Percentiles rank a stretch among this genome's conserved stretches.
phyloP scores from a whole-genome alignment of 2,888 invertebrate species.

The Prionchulus punctatus region DNA sequence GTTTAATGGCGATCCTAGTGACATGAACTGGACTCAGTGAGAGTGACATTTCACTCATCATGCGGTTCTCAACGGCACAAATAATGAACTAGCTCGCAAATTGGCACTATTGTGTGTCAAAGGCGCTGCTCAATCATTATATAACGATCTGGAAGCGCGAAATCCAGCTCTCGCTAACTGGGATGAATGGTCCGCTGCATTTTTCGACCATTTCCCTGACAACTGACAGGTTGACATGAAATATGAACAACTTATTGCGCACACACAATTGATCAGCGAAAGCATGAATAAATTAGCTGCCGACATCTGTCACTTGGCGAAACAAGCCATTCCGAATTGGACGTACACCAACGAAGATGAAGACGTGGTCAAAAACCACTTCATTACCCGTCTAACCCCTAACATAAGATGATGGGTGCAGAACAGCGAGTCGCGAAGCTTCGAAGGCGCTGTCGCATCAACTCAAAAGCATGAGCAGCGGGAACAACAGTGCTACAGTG shows the following conservation, averaged over 20 bases:
- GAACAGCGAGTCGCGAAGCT: not conserved
- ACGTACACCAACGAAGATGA: not conserved
- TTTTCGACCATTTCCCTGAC: not conserved
- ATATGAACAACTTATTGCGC: not conserved
- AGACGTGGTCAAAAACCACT: not conserved
- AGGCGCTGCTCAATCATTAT: too few relatives aligned
- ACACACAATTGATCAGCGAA: not conserved
- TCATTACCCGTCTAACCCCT: not conserved
- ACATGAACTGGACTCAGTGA: not conserved
- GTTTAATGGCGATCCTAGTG: not conserved
- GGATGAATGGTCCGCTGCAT: not conserved
- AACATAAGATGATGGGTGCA: not conserved
- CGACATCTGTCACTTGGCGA: not conserved
- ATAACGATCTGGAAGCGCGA: not conserved
- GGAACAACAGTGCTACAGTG: not conserved
- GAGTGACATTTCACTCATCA: not conserved
- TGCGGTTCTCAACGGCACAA: not conserved
- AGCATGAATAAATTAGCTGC: not conserved
- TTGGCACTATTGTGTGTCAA: not conserved
- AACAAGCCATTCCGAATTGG: not conserved
- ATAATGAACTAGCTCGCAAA: not conserved
- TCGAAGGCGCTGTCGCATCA: not conserved
- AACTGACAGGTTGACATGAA: not conserved
- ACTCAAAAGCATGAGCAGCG: not conserved
- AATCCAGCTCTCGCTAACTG: not conserved